Evolutionary conservation across 1,140 invertebrate species (phyloP).

Genomic region (Trachelipus rathkii): DNA sequence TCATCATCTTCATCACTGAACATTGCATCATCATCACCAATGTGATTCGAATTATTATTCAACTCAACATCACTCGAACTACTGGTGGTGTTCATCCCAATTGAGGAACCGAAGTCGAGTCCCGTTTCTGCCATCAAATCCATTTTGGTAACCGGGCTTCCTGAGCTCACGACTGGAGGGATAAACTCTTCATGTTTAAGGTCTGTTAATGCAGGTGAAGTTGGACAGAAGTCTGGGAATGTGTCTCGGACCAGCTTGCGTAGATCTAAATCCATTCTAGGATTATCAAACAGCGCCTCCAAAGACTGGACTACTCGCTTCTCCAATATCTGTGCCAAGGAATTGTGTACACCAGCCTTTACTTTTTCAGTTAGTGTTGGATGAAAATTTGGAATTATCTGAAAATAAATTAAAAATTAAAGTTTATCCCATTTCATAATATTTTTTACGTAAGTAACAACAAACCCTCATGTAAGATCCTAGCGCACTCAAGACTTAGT

Average conservation of each 20-base stretch:
- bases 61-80: conserved; percentile 43
- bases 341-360: conserved; percentile 81
- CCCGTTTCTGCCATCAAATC: conserved; percentile 39
- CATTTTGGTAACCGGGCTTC: conserved; percentile 33
- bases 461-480: too few species aligned
- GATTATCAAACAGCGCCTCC: conserved; percentile 86
- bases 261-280: conserved; percentile 84
- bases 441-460: too few species aligned
- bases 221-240: conserved; percentile 83
- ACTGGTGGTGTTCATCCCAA: conserved; percentile 14
- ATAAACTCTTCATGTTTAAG: conserved; percentile 38
- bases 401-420: conserved; percentile 48
- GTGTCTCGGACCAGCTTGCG: conserved; percentile 78
- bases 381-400: conserved; percentile 92
- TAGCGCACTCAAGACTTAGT: too few species aligned
- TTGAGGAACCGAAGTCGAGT: conserved; percentile 27
- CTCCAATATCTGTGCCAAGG: conserved; percentile 86
- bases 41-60: conserved; percentile 53
- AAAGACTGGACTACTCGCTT: conserved; percentile 87
- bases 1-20: conserved; percentile 75
- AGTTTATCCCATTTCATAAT: neutral
- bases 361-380: conserved; percentile 78
- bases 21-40: conserved; percentile 56
- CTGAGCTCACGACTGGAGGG: conserved; percentile 29
- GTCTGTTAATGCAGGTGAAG: conserved; percentile 27